These are phyloP conservation scores for Caenorhabditis drosophilae DNA, from an alignment of 2,888 invertebrate species.

Conservation along the genomic window DNA sequence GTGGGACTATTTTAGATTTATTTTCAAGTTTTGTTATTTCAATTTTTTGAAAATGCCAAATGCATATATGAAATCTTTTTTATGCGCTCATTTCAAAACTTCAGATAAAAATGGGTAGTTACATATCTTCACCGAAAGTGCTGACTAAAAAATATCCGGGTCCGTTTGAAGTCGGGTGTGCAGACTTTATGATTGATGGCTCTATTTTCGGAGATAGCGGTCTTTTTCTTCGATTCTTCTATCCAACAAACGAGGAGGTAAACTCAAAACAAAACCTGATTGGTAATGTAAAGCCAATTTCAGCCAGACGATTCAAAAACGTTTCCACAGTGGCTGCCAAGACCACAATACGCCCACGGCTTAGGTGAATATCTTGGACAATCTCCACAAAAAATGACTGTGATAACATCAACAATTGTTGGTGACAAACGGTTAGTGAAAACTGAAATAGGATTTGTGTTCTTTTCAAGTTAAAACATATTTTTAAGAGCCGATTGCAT, in stretches of 20 bases:
- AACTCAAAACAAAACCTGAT: neutral
- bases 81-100: too few species aligned
- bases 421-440: slow-evolving; percentile 56
- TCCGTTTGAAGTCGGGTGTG: slow-evolving; percentile 72
- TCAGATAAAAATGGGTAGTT: slow-evolving; percentile 40
- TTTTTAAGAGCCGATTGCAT: slow-evolving; percentile 34
- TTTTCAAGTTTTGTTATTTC: too few species aligned
- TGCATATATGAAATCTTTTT: too few species aligned
- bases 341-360: slow-evolving; percentile 74
- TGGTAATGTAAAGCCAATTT: neutral
- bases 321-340: slow-evolving; percentile 74
- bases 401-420: slow-evolving; percentile 60
- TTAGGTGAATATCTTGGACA: slow-evolving; percentile 71
- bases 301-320: neutral
- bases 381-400: slow-evolving; percentile 57
- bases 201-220: slow-evolving; percentile 70
- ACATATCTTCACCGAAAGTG: slow-evolving; percentile 36
- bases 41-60: too few species aligned
- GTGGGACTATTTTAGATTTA: too few species aligned
- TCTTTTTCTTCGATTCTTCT: slow-evolving; percentile 74
- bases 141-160: slow-evolving; percentile 36
- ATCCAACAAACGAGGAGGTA: slow-evolving; percentile 73
- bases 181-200: slow-evolving; percentile 75
- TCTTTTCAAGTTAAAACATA: neutral
- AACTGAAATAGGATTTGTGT: neutral